Conservation (phyloP, 2,797 vertebrate species). For the Urocyon cinereoargenteus region DNA sequence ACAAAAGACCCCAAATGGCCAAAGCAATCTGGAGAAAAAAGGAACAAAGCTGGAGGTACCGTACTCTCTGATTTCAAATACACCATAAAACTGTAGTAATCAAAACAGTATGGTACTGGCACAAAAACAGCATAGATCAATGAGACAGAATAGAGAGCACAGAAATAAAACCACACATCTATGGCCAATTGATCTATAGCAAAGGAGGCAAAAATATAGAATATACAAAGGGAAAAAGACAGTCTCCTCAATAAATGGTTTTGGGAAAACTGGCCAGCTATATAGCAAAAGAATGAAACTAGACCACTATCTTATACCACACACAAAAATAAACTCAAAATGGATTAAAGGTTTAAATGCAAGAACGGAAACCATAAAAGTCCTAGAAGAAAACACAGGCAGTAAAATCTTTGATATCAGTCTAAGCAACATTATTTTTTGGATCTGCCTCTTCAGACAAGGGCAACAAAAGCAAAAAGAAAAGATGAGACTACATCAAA, state of each 20-base stretch:
- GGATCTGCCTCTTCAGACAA: background rate
- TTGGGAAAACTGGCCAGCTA: background rate
- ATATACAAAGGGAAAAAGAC: background rate
- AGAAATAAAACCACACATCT: background rate
- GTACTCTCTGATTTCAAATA: background rate
- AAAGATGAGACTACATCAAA: background rate
- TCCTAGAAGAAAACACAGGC: background rate
- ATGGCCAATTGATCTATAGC: background rate
- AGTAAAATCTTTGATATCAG: background rate
- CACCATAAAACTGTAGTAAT: background rate
- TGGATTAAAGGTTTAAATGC: background rate
- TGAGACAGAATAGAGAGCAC: background rate
- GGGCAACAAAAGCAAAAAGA: background rate
- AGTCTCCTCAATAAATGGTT: background rate
- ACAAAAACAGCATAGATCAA: background rate
- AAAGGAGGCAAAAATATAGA: background rate
- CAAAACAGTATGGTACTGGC: background rate
- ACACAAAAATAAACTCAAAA: background rate
- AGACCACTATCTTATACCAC: background rate
- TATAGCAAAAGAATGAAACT: background rate
- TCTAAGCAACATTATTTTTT: background rate
- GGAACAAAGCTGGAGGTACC: background rate
- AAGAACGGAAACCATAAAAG: background rate
- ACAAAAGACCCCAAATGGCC: background rate
- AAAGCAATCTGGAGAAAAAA: background rate